These are phyloP conservation scores for Prorops nasuta DNA, from an alignment of 1,140 invertebrate genomes.

Conservation along the genomic window DNA sequence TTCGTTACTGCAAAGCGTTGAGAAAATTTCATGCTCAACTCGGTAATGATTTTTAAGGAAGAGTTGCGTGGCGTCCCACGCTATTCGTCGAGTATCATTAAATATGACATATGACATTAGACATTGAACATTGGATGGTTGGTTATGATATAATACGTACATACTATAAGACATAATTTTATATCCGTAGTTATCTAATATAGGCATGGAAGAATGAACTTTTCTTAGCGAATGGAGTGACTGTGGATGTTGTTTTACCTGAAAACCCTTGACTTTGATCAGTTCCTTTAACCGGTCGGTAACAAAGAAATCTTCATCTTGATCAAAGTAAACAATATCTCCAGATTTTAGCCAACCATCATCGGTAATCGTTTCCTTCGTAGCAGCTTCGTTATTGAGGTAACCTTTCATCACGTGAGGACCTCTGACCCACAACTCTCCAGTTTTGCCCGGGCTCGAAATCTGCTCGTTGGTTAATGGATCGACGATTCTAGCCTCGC, in stretches of 20 bases:
- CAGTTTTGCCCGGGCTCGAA: slow-evolving; percentile 49
- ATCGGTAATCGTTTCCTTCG: slow-evolving; percentile 64
- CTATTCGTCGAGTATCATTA: too few species aligned
- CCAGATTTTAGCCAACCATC: slow-evolving; percentile 82
- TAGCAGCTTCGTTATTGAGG: slow-evolving; percentile 72
- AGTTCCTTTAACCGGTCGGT: slow-evolving; percentile 86
- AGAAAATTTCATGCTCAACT: too few species aligned
- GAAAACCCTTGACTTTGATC: slow-evolving; percentile 82
- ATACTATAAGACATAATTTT: too few species aligned
- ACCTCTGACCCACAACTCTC: slow-evolving; percentile 67
- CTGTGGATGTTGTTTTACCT: slow-evolving; percentile 60
- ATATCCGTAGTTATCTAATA: too few species aligned
- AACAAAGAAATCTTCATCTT: slow-evolving; percentile 71
- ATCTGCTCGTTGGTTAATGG: slow-evolving; percentile 50
- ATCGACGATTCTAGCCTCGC: slow-evolving; percentile 61
- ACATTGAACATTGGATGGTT: too few species aligned
- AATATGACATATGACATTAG: too few species aligned
- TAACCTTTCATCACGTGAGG: slow-evolving; percentile 76
- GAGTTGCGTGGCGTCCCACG: too few species aligned
- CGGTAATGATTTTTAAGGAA: too few species aligned
- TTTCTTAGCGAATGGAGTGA: too few species aligned
- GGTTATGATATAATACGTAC: too few species aligned
- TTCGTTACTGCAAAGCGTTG: neutral
- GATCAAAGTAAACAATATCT: slow-evolving; percentile 77
- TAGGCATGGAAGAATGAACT: too few species aligned